Percentiles rank a stretch among this genome's conserved stretches.
These are phyloP conservation scores for Diogma glabrata DNA, from an alignment of 2,888 invertebrate genomes.

Conservation along the genomic window DNA sequence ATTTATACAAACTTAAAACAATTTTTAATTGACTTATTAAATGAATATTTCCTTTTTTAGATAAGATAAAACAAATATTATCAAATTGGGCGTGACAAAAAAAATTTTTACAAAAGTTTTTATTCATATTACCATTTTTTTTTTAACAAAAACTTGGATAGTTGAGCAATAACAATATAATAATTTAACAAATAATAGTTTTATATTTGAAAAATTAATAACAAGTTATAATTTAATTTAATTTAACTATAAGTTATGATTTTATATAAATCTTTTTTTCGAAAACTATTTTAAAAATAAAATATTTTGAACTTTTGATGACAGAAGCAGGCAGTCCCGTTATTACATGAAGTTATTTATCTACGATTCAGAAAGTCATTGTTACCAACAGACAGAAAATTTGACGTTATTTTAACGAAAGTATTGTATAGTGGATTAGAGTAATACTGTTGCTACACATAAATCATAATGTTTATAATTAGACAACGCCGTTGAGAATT, in stretches of 20 bases:
- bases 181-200: too few relatives aligned
- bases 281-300: neutral
- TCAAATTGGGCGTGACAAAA: constrained; percentile 6
- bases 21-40: too few relatives aligned
- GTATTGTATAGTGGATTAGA: too few relatives aligned
- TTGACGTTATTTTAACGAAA: too few relatives aligned
- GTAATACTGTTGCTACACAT: too few relatives aligned
- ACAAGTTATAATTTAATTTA: neutral
- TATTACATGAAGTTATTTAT: neutral
- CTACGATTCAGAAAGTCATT: too few relatives aligned
- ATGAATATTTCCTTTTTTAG: too few relatives aligned
- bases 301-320: neutral
- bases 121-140: constrained; percentile 6
- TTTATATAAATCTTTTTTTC: neutral
- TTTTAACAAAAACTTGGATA: neutral
- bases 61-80: constrained; percentile 8
- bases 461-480: too few relatives aligned
- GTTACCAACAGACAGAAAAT: too few relatives aligned
- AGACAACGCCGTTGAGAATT: too few relatives aligned
- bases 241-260: neutral
- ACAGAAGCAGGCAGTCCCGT: constrained; percentile 6
- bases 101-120: neutral
- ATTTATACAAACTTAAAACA: too few relatives aligned
- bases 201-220: neutral
- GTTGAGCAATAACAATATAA: too few relatives aligned